Evolutionary conservation across 2,888 invertebrate genomes (phyloP).

Genomic region (Cryptus armator): DNA sequence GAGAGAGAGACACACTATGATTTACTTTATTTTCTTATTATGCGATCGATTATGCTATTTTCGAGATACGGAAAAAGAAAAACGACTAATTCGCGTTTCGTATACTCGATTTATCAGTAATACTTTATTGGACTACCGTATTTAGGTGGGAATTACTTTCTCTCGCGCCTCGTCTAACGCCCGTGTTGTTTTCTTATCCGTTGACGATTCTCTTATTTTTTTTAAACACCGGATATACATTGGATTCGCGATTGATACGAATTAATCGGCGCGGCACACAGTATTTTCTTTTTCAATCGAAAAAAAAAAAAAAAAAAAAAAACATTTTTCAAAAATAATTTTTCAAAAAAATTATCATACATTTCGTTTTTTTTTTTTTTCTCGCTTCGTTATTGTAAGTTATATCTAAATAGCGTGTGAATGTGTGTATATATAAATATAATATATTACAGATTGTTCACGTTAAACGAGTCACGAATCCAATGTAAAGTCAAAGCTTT

Average conservation of each 20-base stretch:
- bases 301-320: neutral
- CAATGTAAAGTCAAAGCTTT: conserved; percentile 5
- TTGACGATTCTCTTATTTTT: conserved; percentile 10
- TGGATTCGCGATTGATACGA: conserved; percentile 11
- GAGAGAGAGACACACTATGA: conserved; percentile 48
- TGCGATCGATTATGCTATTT: conserved; percentile 58
- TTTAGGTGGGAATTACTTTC: conserved; percentile 56
- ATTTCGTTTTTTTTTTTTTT: neutral
- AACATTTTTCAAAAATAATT: neutral
- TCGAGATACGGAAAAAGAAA: conserved; percentile 32
- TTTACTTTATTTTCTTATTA: conserved; percentile 50
- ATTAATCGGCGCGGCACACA: neutral
- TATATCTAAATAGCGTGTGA: neutral
- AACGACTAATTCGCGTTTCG: conserved; percentile 34
- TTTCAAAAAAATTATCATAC: neutral
- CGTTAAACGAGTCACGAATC: neutral
- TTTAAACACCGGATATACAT: neutral
- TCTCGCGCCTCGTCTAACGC: conserved; percentile 22
- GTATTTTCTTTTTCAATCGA: neutral
- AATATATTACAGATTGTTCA: neutral
- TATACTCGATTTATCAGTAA: conserved; percentile 57
- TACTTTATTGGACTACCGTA: conserved; percentile 61
- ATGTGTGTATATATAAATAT: neutral
- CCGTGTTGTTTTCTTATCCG: neutral
- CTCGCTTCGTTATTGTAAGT: neutral